Base-by-base conservation (phyloP, 2,113 vertebrate genomes). In the Ascaphus truei region DNA sequence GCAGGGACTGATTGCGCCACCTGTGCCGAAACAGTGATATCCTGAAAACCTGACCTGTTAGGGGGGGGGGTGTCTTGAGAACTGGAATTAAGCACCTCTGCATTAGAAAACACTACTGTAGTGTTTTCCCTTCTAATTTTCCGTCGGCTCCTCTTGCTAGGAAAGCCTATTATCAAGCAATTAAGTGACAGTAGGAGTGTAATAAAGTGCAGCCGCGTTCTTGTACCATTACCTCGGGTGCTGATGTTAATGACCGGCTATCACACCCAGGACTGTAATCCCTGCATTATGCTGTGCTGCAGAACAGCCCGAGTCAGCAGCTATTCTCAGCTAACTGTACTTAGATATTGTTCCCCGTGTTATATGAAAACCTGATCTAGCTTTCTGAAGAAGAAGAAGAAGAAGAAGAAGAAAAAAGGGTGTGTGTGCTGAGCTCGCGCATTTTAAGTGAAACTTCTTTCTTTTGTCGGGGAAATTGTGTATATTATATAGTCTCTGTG, bases 221-320 rank as follows among this genome's bases (percentile, higher is more conserved):
- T 75, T 73, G 74, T 79, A 75, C 64, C 73, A 74, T 82, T 76
- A 81, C 77, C 78, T 77, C 72, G 76, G 80, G 79, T 80, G 76
- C 75, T 75, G 79, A 72, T 78, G 75, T 78, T 83, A 83, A 82
- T 80, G 75, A 80, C 80, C 75, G 78, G 71, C 72, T 77, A 78
- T 78, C 11, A 0, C 72, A 75, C 81, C 80, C 81, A 30, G 68
- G 77, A 43, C 75, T 79, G 63, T 56, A 67, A 65, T 82, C 78
- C 68, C 16, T 1, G 3, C 36, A 34, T 53, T 33, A 76, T 75
- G 71, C 75, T 76, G 50, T 71, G 27, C 13, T 67, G 34, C 74
- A 75, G 58, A 73, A 73, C 59, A 72, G 39, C 47, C 53, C 71
- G 57, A 0, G 0, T 59, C 77, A 84, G 76, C 78, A 80, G 33